A percentile compares a stretch with the other conserved stretches of the same genome.
Evolutionary conservation across 2,113 vertebrate species (phyloP).

Genomic region (Xenopus tropicalis): UCB_Xtro_10.0 CM004444.2:118303001-118303500

Average conservation of each 20-base stretch:
- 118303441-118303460: conserved; percentile 30
- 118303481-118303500: conserved; percentile 33
- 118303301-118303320: conserved; percentile 35
- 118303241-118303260: conserved; percentile 36
- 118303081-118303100: too few species aligned
- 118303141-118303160: neutral
- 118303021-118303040: too few species aligned
- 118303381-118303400: conserved; percentile 29
- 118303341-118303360: conserved; percentile 42
- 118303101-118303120: neutral
- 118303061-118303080: neutral
- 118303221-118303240: conserved; percentile 21
- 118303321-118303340: conserved; percentile 40
- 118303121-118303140: neutral
- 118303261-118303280: conserved; percentile 30
- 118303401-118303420: conserved; percentile 34
- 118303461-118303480: conserved; percentile 26
- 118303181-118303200: conserved; percentile 7
- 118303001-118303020: too few species aligned
- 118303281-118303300: conserved; percentile 20
- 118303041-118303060: too few species aligned
- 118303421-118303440: conserved; percentile 19
- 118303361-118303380: conserved; percentile 37
- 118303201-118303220: conserved; percentile 14
- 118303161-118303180: neutral